Percentiles rank a stretch among this genome's conserved stretches.
These are phyloP conservation scores for Novumbra hubbsi DNA, from an alignment of 2,797 vertebrate species.

Conservation along the genomic window DNA sequence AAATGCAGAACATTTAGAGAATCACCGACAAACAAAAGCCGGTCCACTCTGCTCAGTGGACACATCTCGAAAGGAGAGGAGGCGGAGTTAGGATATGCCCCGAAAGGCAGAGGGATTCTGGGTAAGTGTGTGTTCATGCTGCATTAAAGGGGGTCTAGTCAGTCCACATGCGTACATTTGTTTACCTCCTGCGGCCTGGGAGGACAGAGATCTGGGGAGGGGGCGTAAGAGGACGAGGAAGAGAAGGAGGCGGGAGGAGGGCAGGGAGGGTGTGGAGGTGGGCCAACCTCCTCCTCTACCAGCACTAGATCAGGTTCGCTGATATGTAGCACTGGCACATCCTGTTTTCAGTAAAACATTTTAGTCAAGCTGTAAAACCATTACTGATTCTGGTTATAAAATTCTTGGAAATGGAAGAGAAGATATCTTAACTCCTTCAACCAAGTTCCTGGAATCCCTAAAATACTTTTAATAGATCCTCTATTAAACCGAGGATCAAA, in stretches of 20 bases:
- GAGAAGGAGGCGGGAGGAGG: conserved; percentile 68
- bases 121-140: neutral
- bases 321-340: conserved; percentile 82
- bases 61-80: neutral
- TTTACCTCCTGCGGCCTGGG: conserved; percentile 88
- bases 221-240: conserved; percentile 62
- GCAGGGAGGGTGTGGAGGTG: conserved; percentile 70
- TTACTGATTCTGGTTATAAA: too few species aligned
- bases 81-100: conserved; percentile 22
- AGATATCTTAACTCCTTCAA: too few species aligned
- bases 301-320: conserved; percentile 79
- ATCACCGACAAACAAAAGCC: conserved; percentile 25
- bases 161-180: conserved; percentile 1
- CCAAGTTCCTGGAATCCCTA: too few species aligned
- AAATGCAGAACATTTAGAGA: conserved; percentile 1
- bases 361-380: neutral
- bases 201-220: conserved; percentile 71
- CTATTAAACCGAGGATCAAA: conserved; percentile 34
- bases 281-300: conserved; percentile 60
- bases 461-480: neutral
- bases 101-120: neutral
- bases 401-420: too few species aligned
- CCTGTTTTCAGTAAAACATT: conserved; percentile 69
- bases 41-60: conserved; percentile 11
- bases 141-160: neutral